phyloP scores from a whole-genome alignment of 2,888 invertebrate species.

The Campoplex capitator region DNA sequence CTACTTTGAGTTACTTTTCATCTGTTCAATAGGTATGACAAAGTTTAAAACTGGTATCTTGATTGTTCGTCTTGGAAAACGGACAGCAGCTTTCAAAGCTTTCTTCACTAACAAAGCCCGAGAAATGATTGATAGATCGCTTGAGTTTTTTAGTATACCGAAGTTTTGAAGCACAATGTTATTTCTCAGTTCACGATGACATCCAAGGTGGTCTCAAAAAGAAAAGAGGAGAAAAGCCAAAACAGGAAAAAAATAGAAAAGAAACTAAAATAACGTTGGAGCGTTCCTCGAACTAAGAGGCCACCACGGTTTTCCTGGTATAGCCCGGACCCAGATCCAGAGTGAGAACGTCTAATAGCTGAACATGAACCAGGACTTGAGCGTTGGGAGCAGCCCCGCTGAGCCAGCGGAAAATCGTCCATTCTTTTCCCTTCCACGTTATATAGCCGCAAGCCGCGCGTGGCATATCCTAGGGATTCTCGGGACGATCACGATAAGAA shows the following conservation, averaged over 20 bases:
- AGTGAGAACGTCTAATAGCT: constrained; percentile 66
- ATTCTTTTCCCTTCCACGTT: constrained; percentile 59
- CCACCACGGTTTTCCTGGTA: constrained; percentile 59
- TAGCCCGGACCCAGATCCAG: constrained; percentile 35
- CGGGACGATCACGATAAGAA: constrained; percentile 54
- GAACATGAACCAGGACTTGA: constrained; percentile 52
- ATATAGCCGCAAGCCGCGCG: constrained; percentile 43
- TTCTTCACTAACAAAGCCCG: neutral
- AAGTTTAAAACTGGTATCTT: neutral
- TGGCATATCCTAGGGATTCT: constrained; percentile 55
- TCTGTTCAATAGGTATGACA: neutral
- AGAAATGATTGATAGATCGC: constrained; percentile 56
- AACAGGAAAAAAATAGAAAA: constrained; percentile 40
- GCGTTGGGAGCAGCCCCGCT: constrained; percentile 62
- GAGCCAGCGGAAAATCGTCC: constrained; percentile 67
- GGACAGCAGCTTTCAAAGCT: constrained; percentile 15
- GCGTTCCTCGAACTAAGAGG: constrained; percentile 61
- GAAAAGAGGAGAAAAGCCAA: constrained; percentile 11
- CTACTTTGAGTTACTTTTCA: neutral
- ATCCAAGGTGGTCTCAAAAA: constrained; percentile 19
- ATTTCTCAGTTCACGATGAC: constrained; percentile 44
- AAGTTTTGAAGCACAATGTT: constrained; percentile 55
- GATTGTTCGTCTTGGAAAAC: constrained; percentile 1
- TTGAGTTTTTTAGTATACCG: constrained; percentile 47
- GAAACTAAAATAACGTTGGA: constrained; percentile 59